Evolutionary conservation across 2,888 invertebrate species (phyloP).

Genomic region (Caenorhabditis plicata): DNA sequence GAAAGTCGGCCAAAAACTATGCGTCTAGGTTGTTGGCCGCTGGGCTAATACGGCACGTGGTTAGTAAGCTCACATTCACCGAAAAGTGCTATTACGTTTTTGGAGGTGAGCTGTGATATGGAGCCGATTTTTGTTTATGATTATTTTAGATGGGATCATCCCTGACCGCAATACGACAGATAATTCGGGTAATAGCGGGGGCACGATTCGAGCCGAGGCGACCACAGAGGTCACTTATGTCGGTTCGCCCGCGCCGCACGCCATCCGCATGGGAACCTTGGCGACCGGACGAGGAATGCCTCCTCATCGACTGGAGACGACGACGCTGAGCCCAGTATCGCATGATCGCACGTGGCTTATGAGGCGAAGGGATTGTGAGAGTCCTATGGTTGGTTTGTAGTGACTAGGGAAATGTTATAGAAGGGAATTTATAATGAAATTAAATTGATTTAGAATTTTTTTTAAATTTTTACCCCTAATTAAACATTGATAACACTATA

Average conservation of each 20-base stretch:
- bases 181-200: slow-evolving; percentile 26
- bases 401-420: neutral
- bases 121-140: no score
- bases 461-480: no score
- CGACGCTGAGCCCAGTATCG: slow-evolving; percentile 32
- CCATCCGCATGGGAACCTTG: slow-evolving; percentile 1
- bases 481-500: no score
- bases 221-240: slow-evolving; percentile 48
- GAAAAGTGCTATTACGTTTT: slow-evolving; percentile 63
- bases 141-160: slow-evolving; percentile 18
- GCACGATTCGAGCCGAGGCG: slow-evolving; percentile 30
- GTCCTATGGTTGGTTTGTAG: slow-evolving; percentile 26
- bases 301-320: slow-evolving; percentile 32
- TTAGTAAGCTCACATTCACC: slow-evolving; percentile 59
- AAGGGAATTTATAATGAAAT: neutral
- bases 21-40: slow-evolving; percentile 52
- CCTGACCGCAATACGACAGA: slow-evolving; percentile 26
- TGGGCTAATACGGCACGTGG: slow-evolving; percentile 58
- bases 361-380: slow-evolving; percentile 46
- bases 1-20: slow-evolving; percentile 45
- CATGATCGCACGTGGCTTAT: slow-evolving; percentile 47
- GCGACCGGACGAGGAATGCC: slow-evolving; percentile 6
- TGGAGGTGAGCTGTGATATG: slow-evolving; percentile 24
- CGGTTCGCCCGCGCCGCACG: slow-evolving; percentile 41
- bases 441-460: no score